Base-by-base conservation (phyloP, 2,888 invertebrate species). In the Agrochola macilenta region DNA sequence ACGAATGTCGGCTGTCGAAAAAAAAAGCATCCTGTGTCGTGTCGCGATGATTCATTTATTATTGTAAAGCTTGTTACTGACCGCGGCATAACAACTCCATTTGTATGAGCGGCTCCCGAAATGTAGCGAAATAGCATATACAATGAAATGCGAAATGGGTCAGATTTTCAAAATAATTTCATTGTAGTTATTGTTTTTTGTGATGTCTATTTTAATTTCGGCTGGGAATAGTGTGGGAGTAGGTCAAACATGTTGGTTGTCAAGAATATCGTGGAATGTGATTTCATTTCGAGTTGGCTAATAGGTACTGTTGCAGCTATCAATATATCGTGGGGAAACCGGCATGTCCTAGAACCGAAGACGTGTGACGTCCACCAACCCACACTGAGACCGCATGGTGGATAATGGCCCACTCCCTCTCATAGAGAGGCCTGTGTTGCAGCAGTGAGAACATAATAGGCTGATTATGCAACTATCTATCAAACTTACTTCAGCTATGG, bases 31-130 rank as follows among this genome's bases (percentile, higher is more conserved):
- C 80, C 74, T 77, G 81, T 79, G 70, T 74, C 74, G 70, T 77
- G 78, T 88, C 66, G 65, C 60, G 58, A 80, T 87, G 88, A 87
- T 81, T 87, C 87, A 89, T 87, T 87, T 87, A 89, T 85, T 89
- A 87, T 89, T 88, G 73, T 89, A 83, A 76, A 84, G 89, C 79
- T 84, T 78, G 82, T 85, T 85, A 83, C 79, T 79, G 80, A 79
- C 78, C 81, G 61, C 74, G 75, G 49, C 65, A 76, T 82, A 81
- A 89, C 87, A 89, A 89, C 84, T 84, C 84, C 84, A 88, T 89
- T 89, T 88, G 76, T 88, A 82, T 86, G 88, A 78, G 76, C 71
- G 77, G n/a, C 75, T 60, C 61, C 68, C 70, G 72, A 76, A 87
- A 83, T 82, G 60, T 80, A 81, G 76, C 63, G 74, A 65, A 83